These are phyloP conservation scores for Pardosa pseudoannulata DNA, from an alignment of 2,888 invertebrate genomes.

Conservation along the genomic window DNA sequence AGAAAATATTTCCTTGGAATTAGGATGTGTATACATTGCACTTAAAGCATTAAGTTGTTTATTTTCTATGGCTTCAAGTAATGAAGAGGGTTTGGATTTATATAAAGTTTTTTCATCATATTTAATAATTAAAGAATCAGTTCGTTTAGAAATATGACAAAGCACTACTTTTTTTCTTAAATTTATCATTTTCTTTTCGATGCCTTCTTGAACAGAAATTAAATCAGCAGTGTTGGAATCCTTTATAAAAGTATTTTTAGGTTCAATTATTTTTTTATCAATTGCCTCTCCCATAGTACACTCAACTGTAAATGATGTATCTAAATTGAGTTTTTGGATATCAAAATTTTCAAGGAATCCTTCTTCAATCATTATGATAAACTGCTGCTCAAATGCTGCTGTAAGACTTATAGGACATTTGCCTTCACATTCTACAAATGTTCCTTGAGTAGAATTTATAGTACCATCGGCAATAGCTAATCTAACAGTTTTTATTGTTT, in stretches of 20 bases:
- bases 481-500: slow-evolving; percentile 84
- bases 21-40: slow-evolving; percentile 82
- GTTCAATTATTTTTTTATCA: slow-evolving; percentile 86
- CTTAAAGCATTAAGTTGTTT: slow-evolving; percentile 85
- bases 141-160: slow-evolving; percentile 83
- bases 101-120: slow-evolving; percentile 87
- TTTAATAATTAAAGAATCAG: slow-evolving; percentile 84
- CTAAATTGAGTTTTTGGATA: slow-evolving; percentile 50
- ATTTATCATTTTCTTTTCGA: slow-evolving; percentile 89
- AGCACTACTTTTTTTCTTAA: slow-evolving; percentile 84
- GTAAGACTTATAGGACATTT: slow-evolving; percentile 87
- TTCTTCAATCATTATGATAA: slow-evolving; percentile 84
- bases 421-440: slow-evolving; percentile 87
- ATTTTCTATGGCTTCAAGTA: slow-evolving; percentile 87
- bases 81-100: slow-evolving; percentile 85
- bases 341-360: slow-evolving; percentile 23
- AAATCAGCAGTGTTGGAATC: slow-evolving; percentile 87
- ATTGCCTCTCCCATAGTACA: slow-evolving; percentile 78
- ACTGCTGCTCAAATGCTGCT: slow-evolving; percentile 86
- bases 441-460: slow-evolving; percentile 85
- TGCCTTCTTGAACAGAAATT: slow-evolving; percentile 89
- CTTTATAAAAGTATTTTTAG: slow-evolving; percentile 86
- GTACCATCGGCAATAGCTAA: slow-evolving; percentile 87
- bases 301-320: slow-evolving; percentile 86
- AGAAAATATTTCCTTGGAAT: slow-evolving; percentile 84